Base-by-base conservation (phyloP, 2,797 vertebrate genomes). In the Choloepus didactylus region DNA sequence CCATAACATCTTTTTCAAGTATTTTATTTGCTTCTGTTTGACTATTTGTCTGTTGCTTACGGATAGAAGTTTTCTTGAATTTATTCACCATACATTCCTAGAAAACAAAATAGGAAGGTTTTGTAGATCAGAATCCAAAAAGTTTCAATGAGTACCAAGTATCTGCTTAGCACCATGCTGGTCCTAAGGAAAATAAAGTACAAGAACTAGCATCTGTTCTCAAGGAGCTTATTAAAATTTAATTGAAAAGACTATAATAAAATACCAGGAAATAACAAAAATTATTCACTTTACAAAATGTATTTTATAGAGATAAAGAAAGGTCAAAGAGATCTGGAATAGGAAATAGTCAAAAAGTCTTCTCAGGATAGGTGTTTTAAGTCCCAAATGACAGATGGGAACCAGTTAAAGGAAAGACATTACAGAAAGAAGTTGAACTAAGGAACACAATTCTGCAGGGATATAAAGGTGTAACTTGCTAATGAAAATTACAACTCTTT, bases 11-110 rank as follows among this genome's bases (percentile, higher is more conserved):
- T 97, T 98, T 99, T 90, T 98, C 98, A 96, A 97, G 93, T 93
- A 98, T 97, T 95, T 98, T 98, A 64, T 97, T 96, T 91, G 97
- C 98, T 96, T 99, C 99, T 0, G 98, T 98, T 95, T 98, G 98
- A 87, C 94, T 98, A 88, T 96, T 98, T 72, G 98, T 98, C 94
- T 98, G 98, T 4, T 98, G 98, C 93, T 99, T 99, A 93, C 99
- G 98, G 97, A 98, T 98, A 85, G 98, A 98, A 46, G 99, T 99
- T 98, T 99, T 99, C 97, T 98, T 99, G 95, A 99, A 99, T 97
- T 99, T 99, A 98, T 99, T 99, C 87, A 99, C 98, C 98, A 99
- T 99, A 95, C 98, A 99, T 89, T 99, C 99, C 99, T 99, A 95
- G 35, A 96, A 97, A 69, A 67, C 14, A 96, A 87, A 75, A 31